Conservation (phyloP, 2,797 vertebrate species). For the Ataeniobius toweri region DNA sequence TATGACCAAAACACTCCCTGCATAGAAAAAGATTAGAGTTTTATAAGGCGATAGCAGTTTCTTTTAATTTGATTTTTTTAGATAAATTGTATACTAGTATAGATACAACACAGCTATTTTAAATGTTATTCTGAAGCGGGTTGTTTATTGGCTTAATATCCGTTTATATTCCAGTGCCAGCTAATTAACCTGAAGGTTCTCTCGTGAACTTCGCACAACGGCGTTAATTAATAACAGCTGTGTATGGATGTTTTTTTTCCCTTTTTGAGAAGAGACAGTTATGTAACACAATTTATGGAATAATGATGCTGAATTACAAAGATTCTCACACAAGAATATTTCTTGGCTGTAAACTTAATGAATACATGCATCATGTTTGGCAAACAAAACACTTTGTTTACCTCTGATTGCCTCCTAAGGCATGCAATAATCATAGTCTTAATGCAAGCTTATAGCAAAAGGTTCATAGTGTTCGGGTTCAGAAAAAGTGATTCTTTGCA, state of each 20-base stretch:
- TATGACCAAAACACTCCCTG: constrained; percentile 35
- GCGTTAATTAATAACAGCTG: background rate
- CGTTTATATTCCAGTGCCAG: constrained; percentile 12
- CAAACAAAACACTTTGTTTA: constrained; percentile 46
- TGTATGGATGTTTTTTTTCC: background rate
- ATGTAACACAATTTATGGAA: constrained; percentile 12
- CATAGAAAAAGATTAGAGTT: constrained; percentile 4
- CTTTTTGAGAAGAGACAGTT: constrained; percentile 17
- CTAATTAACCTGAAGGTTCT: constrained; percentile 7
- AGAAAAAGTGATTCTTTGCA: constrained; percentile 61
- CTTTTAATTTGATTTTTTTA: background rate
- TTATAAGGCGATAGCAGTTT: background rate
- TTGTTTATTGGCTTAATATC: constrained; percentile 37
- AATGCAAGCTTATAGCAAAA: constrained; percentile 48
- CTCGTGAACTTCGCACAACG: background rate
- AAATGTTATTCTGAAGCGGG: constrained; percentile 18
- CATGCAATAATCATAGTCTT: constrained; percentile 72
- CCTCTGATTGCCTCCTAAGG: constrained; percentile 63
- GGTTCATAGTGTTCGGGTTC: constrained; percentile 14
- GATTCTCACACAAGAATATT: background rate
- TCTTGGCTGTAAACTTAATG: constrained; percentile 14
- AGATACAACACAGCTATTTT: background rate
- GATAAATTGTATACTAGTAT: background rate
- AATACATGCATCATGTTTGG: constrained; percentile 1
- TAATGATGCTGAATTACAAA: background rate